phyloP scores from a whole-genome alignment of 2,888 invertebrate species.

The Malacosoma neustria region DNA sequence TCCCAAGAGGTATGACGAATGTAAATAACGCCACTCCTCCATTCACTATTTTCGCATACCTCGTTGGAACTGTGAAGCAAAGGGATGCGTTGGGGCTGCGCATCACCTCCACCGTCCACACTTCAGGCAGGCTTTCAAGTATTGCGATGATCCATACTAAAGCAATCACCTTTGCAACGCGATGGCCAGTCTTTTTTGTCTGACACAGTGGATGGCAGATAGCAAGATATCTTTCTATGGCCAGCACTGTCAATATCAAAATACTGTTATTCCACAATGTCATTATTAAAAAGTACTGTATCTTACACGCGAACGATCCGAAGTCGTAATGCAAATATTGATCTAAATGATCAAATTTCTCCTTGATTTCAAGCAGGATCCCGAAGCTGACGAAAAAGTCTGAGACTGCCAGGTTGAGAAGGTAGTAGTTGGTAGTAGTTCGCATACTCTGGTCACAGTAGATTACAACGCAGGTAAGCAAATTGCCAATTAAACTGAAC shows the following conservation, averaged over 20 bases:
- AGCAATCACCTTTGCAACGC: conserved; percentile 35
- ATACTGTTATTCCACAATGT: conserved; percentile 42
- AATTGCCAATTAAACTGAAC: conserved; percentile 38
- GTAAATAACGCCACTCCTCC: conserved; percentile 34
- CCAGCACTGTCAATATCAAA: conserved; percentile 39
- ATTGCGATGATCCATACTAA: conserved; percentile 37
- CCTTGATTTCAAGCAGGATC: conserved; percentile 33
- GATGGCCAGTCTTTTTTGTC: conserved; percentile 26
- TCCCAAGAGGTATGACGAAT: conserved; percentile 35
- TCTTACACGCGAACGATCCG: conserved; percentile 29
- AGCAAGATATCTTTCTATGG: conserved; percentile 42
- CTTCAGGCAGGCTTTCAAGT: conserved; percentile 32
- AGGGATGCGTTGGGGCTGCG: conserved; percentile 23
- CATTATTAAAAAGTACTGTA: conserved; percentile 34
- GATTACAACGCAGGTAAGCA: conserved; percentile 54
- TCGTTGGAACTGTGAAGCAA: conserved; percentile 35
- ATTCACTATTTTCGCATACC: conserved; percentile 28
- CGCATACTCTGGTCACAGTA: conserved; percentile 51
- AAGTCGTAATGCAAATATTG: conserved; percentile 19
- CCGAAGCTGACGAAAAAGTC: conserved; percentile 46
- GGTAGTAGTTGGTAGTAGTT: conserved; percentile 52
- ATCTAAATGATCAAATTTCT: conserved; percentile 19
- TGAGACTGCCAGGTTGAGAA: conserved; percentile 52
- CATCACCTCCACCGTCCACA: conserved; percentile 31
- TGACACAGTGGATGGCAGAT: conserved; percentile 36